A percentile compares a stretch with the other conserved stretches of the same genome.
Conservation (phyloP, 2,797 vertebrate species). For the Clarias laeviceps region DNA sequence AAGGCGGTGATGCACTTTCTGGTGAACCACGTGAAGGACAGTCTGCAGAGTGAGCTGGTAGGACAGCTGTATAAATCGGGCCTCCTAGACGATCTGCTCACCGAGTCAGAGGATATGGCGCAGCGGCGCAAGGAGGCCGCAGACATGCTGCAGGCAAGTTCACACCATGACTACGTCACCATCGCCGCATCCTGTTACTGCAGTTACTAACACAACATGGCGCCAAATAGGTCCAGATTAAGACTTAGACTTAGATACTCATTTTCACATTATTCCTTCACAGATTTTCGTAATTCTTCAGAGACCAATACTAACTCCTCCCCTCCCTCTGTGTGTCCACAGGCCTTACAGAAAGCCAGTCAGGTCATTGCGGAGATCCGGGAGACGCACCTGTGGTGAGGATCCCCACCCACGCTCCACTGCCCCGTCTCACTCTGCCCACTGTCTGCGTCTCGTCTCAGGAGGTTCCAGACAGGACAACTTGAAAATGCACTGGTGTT, state of each 20-base stretch:
- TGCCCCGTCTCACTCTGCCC: slow-evolving; percentile 44
- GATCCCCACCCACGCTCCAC: slow-evolving; percentile 42
- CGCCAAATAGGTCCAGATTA: background rate
- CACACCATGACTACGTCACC: slow-evolving; percentile 1
- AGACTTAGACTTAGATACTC: background rate
- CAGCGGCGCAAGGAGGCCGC: slow-evolving; percentile 94
- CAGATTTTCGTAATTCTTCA: background rate
- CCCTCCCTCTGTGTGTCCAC: slow-evolving; percentile 39
- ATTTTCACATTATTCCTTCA: background rate
- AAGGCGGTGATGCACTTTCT: slow-evolving; percentile 99
- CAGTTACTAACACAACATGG: background rate
- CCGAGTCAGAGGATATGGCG: slow-evolving; percentile 98
- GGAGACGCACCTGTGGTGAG: slow-evolving; percentile 98
- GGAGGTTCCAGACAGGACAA: slow-evolving; percentile 66
- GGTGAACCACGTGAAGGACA: slow-evolving; percentile 97
- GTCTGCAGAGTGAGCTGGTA: slow-evolving; percentile 96
- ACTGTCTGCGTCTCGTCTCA: slow-evolving; percentile 49
- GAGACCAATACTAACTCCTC: background rate
- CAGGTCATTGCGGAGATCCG: slow-evolving; percentile 98
- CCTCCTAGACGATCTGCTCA: slow-evolving; percentile 91
- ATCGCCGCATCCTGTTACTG: background rate
- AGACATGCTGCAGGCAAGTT: slow-evolving; percentile 93
- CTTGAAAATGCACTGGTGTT: slow-evolving; percentile 75
- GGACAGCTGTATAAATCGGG: slow-evolving; percentile 93
- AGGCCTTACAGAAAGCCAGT: slow-evolving; percentile 96